A percentile compares a stretch with the other conserved stretches of the same genome.
phyloP scores from a whole-genome alignment of 2,888 invertebrate species.

The Pedicia rivosa region DNA sequence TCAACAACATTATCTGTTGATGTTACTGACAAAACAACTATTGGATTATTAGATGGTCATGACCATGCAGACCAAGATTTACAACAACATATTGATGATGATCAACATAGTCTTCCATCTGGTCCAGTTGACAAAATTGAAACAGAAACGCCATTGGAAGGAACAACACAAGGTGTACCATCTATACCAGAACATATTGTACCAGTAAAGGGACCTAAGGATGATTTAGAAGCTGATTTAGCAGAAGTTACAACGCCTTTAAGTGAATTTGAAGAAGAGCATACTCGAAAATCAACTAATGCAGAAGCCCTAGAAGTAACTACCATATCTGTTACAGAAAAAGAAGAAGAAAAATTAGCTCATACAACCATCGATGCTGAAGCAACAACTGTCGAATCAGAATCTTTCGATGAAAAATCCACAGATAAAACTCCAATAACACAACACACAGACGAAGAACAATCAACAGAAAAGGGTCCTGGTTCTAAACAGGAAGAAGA shows the following conservation, averaged over 20 bases:
- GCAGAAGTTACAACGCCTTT: too few species aligned
- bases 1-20: slow-evolving; percentile 11
- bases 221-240: too few species aligned
- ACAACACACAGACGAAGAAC: slow-evolving; percentile 7
- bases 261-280: too few species aligned
- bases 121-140: too few species aligned
- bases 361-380: slow-evolving; percentile 9
- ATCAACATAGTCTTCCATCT: too few species aligned
- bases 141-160: too few species aligned
- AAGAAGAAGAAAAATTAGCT: slow-evolving; percentile 1
- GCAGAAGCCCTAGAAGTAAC: too few species aligned
- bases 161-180: too few species aligned
- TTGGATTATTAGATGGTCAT: slow-evolving; percentile 12
- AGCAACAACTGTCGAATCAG: slow-evolving; percentile 7
- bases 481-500: slow-evolving; percentile 5
- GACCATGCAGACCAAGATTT: slow-evolving; percentile 10
- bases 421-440: slow-evolving; percentile 14
- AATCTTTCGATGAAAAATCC: slow-evolving; percentile 11
- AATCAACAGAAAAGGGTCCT: slow-evolving; percentile 2
- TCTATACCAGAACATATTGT: too few species aligned
- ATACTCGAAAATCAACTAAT: too few species aligned
- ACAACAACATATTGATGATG: slow-evolving; percentile 7
- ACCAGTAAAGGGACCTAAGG: too few species aligned
- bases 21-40: slow-evolving; percentile 9
- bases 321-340: slow-evolving; percentile 6